Conservation (phyloP, 2,797 vertebrate genomes). For the Parambassis ranga region DNA sequence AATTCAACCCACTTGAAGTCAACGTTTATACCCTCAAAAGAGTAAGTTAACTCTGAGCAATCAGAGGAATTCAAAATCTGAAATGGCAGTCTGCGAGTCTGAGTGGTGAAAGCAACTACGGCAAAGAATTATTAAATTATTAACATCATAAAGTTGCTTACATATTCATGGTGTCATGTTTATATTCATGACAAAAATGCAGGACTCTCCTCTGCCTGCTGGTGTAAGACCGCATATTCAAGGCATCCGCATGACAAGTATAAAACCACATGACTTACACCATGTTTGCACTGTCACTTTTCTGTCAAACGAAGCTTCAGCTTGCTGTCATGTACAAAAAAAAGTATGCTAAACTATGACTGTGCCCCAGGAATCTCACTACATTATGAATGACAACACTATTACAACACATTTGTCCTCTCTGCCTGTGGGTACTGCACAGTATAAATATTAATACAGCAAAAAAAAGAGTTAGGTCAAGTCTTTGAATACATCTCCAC, state of each 20-base stretch:
- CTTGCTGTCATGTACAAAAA: neutral
- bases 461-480: constrained; percentile 10
- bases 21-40: neutral
- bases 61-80: neutral
- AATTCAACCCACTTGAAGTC: neutral
- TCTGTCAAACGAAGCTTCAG: neutral
- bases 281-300: neutral
- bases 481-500: constrained; percentile 30
- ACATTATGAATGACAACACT: constrained; percentile 14
- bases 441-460: constrained; percentile 18
- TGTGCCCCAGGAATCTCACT: neutral
- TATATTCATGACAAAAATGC: constrained; percentile 38
- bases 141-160: constrained; percentile 40
- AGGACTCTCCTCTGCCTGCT: constrained; percentile 2
- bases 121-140: constrained; percentile 52
- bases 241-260: neutral
- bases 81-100: neutral
- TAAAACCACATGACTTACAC: neutral
- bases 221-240: neutral
- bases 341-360: neutral
- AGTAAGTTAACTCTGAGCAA: neutral
- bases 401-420: constrained; percentile 2
- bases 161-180: constrained; percentile 47
- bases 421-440: neutral
- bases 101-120: constrained; percentile 1